These are phyloP conservation scores for Lepetodrilus schrolli DNA, from an alignment of 2,888 invertebrate species.

Conservation along the genomic window DNA sequence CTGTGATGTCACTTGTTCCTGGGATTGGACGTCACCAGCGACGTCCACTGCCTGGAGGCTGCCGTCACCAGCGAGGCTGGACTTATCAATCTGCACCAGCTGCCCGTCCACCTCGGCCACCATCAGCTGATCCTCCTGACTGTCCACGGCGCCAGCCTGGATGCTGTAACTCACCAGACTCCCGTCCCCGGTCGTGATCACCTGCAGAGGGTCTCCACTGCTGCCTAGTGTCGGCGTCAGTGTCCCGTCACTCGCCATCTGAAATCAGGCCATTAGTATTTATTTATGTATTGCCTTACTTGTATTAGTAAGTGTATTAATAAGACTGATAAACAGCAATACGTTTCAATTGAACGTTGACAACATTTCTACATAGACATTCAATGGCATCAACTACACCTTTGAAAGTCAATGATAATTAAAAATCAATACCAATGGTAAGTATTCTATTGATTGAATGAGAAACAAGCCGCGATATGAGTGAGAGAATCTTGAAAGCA, in stretches of 20 bases:
- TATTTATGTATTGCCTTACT: too few species aligned
- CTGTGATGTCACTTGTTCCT: background rate
- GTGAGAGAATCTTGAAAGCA: too few species aligned
- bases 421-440: too few species aligned
- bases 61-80: background rate
- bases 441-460: too few species aligned
- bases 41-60: background rate
- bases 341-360: too few species aligned
- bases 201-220: background rate
- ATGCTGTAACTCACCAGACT: background rate
- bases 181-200: background rate
- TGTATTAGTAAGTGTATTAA: too few species aligned
- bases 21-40: background rate
- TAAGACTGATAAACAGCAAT: too few species aligned
- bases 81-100: background rate
- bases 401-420: too few species aligned
- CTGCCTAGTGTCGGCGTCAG: background rate
- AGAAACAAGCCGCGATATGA: too few species aligned
- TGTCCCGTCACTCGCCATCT: background rate
- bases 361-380: too few species aligned
- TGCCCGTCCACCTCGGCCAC: constrained; percentile 12
- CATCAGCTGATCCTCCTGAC: background rate
- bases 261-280: too few species aligned
- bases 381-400: too few species aligned
- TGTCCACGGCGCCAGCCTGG: background rate